Base-by-base conservation (phyloP, 2,113 vertebrate genomes). In the Cichladusa arquata region DNA sequence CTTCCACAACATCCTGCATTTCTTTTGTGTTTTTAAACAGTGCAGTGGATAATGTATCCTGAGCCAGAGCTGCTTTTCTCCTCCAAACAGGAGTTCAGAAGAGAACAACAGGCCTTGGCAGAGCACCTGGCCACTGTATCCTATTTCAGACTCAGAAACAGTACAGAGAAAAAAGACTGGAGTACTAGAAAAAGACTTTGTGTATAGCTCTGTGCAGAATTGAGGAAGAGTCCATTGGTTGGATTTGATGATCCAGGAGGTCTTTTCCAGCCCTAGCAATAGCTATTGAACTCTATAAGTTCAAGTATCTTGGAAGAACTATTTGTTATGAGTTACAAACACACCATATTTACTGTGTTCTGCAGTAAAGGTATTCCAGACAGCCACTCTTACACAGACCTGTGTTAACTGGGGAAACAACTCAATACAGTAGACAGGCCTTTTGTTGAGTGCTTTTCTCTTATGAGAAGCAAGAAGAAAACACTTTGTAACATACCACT, bases 401-500 rank as follows among this genome's bases (percentile, higher is more conserved):
- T 34, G 6, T 44, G 47, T 33, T 67, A 78, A 78, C 14, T 6
- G 36, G 36, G 58, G 31, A 83, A 90, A 88, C 31, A 51, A 54
- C 36, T 67, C 74, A 73, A 31, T 31, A 22, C 22, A 78, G 58
- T 3, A 25, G 22, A n/a, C 8, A 60, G n/a, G 12, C 34, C 79
- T 83, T 71, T 74, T 90, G 38, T 29, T 53, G 64, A 51, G 36
- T n/a, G 14, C n/a, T 78, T 66, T 77, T 48, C 19, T 85, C 36
- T 81, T 38, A 54, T 3, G 6, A 64, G 16, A 91, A 90, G 36
- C 8, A 71, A 88, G 48, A 53, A 81, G 8, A 77, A 72, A 56
- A 58, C 29, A 40, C 31, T 64, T 64, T 31, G 50, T 57, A 74
- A 40, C 86, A 57, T 98, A 98, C 98, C 97, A 28, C 87, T 97